Evolutionary conservation across 53 echinoderm and acorn worm genomes (phyloP).

Genomic region (Zoroaster sp.): DNA sequence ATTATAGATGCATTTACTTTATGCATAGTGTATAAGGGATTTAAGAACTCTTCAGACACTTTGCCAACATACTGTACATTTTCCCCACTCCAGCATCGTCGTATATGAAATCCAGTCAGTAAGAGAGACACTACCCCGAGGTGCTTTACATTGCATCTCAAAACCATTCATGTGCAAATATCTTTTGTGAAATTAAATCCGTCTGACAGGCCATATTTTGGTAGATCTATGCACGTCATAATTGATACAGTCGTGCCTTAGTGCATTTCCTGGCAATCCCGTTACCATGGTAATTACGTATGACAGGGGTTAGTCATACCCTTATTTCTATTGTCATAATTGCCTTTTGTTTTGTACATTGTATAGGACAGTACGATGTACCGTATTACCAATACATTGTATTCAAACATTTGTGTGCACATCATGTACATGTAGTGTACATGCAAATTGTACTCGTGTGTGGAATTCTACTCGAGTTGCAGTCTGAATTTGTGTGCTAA

Average conservation of each 20-base stretch:
- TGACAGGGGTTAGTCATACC: slow-evolving; percentile 33
- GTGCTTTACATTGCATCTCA: neutral
- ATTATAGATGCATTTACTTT: too few relatives aligned
- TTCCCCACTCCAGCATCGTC: too few relatives aligned
- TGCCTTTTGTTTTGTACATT: neutral
- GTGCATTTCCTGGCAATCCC: slow-evolving; percentile 21
- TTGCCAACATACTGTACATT: too few relatives aligned
- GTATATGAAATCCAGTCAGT: neutral
- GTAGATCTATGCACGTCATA: neutral
- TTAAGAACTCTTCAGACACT: too few relatives aligned
- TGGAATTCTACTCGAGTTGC: neutral
- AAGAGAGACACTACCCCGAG: neutral
- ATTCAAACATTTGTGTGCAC: neutral
- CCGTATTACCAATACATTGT: neutral
- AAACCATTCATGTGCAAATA: slow-evolving; percentile 43
- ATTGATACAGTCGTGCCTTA: neutral
- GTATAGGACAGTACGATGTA: neutral
- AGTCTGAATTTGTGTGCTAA: too few relatives aligned
- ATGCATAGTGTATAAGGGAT: too few relatives aligned
- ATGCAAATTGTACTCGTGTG: neutral
- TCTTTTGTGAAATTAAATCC: slow-evolving; percentile 36
- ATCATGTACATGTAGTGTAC: neutral
- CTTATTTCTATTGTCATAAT: neutral
- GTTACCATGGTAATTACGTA: slow-evolving; percentile 46
- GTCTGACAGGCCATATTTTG: neutral